These are phyloP conservation scores for Brachynemurus nebulosus DNA, from an alignment of 2,888 invertebrate species.

Conservation along the genomic window DNA sequence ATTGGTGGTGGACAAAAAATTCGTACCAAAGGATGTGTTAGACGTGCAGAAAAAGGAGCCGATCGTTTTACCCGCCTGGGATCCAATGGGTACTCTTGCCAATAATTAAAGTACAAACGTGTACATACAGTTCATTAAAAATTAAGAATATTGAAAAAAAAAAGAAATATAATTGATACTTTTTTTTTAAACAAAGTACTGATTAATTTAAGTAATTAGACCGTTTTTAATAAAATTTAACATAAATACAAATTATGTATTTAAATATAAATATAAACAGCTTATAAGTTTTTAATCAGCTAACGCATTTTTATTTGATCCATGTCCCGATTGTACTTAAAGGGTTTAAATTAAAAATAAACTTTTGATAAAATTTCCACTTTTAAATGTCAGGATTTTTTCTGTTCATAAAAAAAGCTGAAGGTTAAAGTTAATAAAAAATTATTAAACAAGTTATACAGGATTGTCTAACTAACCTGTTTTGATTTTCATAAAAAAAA, in stretches of 20 bases:
- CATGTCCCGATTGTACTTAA: too few species aligned
- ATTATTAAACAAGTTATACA: too few species aligned
- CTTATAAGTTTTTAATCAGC: not conserved
- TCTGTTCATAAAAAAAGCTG: too few species aligned
- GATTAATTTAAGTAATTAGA: not conserved
- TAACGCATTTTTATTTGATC: too few species aligned
- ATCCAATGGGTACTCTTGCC: constrained; percentile 82
- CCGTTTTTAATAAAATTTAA: not conserved
- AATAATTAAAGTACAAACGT: constrained; percentile 5
- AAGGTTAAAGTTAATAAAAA: too few species aligned
- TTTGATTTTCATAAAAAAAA: too few species aligned
- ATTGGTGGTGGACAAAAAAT: constrained; percentile 77
- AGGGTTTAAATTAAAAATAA: too few species aligned
- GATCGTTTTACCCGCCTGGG: constrained; percentile 77
- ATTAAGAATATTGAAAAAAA: constrained; percentile 3
- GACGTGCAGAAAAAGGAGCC: constrained; percentile 64
- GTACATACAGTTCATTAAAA: constrained; percentile 3
- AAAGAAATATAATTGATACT: constrained; percentile 1
- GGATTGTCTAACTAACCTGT: too few species aligned
- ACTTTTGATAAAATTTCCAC: too few species aligned
- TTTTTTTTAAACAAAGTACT: not conserved
- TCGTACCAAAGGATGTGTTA: constrained; percentile 57
- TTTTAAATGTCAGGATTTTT: too few species aligned
- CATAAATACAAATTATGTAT: not conserved
- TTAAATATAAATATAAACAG: constrained; percentile 1